Evolutionary conservation across 1,140 invertebrate species (phyloP), one percentile per base, ranked within the genome.

Genomic region (Chionoecetes opilio): DNA sequence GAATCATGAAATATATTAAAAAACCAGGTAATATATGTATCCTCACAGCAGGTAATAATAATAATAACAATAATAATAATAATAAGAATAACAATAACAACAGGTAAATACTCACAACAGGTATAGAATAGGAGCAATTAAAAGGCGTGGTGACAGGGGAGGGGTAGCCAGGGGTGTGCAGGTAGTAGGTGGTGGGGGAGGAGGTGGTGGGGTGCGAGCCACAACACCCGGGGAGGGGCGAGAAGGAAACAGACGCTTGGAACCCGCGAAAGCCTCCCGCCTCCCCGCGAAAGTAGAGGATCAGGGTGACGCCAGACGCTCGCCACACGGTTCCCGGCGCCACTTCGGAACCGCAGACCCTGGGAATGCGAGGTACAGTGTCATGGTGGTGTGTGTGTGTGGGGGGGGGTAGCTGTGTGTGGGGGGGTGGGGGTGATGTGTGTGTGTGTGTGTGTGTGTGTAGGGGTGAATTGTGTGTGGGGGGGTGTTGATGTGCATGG

Each of bases 91-190:
- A 17, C 9, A 11, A 91, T 0, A 91, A 14, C 31, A 75, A 75
- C 46, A 75, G 29, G 32, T 26, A 32, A 85, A 21, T 31, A 53
- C 93, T 91, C 53, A 95, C 94, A 3, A 21, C 21, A 9, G 94
- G 82, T 3, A 95, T 41, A 14, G 35, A n/a, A 53, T 87, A 95
- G 29, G 84, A 34, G 88, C 95, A 96, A 17, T 85, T 75, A 82
- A 95, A 96, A 32, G 87, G 38, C 0, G 3, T 11, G 9, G 84
- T 86, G 38, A 89, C 93, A 3, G 92, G 95, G 26, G 89, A 35
- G 26, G 95, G 95, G 41, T 96, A 96, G 14, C 95, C 94, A 6
- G 95, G 95, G 53, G 93, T 93, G 91, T 95, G 89, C 46, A 95
- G 91, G 94, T 84, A 92, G 37, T 89, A 53, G 31, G 63, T 82